Evolutionary conservation across 2,797 vertebrate genomes (phyloP).

Genomic region (Choloepus didactylus): DNA sequence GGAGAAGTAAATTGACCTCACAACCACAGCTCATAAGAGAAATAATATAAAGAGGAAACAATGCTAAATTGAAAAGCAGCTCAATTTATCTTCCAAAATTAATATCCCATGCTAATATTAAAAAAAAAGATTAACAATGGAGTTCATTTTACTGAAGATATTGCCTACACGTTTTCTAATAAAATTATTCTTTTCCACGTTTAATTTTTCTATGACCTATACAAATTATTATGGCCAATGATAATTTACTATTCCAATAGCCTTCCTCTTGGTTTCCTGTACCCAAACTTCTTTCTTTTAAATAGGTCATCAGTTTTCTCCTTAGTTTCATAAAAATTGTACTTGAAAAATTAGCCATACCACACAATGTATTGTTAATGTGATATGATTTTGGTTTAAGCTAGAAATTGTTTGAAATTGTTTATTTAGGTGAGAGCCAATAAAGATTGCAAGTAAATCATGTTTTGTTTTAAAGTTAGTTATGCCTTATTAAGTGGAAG

Average conservation of each 20-base stretch:
- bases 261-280: background rate
- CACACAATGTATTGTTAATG: background rate
- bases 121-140: background rate
- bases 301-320: background rate
- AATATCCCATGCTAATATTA: background rate
- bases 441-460: constrained; percentile 48
- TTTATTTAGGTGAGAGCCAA: constrained; percentile 39
- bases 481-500: background rate
- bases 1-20: background rate
- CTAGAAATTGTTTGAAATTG: constrained; percentile 72
- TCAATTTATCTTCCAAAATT: background rate
- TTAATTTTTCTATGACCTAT: background rate
- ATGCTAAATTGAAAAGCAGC: background rate
- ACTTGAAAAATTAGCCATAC: background rate
- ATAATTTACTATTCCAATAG: background rate
- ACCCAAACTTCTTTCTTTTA: background rate
- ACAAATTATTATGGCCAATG: background rate
- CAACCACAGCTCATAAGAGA: background rate
- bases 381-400: constrained; percentile 67
- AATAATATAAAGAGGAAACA: background rate
- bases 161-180: background rate
- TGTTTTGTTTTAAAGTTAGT: constrained; percentile 67
- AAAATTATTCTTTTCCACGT: background rate
- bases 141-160: background rate
- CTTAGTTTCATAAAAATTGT: background rate